These are phyloP conservation scores for Paradisaea rubra DNA, from an alignment of 2,113 vertebrate species.

Conservation along the genomic window DNA sequence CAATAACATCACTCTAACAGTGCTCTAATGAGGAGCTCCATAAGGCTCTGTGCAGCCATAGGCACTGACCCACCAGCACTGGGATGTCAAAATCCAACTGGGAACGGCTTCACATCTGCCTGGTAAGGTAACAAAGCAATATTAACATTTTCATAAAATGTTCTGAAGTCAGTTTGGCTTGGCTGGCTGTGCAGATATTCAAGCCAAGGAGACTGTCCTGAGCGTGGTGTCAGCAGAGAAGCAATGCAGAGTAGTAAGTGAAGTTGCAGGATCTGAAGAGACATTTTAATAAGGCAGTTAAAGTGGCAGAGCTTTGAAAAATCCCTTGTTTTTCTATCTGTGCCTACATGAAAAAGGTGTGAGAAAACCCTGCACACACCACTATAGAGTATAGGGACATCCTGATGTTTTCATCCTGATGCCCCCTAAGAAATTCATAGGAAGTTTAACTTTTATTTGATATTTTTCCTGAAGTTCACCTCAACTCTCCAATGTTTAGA, in stretches of 20 bases:
- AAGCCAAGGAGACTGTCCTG: constrained; percentile 45
- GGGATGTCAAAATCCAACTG: neutral
- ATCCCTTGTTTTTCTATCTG: neutral
- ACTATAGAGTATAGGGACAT: too few species aligned
- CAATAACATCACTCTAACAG: neutral
- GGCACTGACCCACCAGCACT: neutral
- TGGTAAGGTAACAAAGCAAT: constrained; percentile 16
- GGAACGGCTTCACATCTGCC: constrained; percentile 22
- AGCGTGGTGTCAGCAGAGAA: neutral
- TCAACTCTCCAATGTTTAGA: neutral
- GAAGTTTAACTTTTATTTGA: neutral
- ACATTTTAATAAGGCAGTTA: neutral
- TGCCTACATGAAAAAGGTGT: neutral
- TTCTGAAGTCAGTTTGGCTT: constrained; percentile 48
- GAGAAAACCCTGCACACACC: neutral
- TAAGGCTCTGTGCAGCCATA: neutral
- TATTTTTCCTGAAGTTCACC: neutral
- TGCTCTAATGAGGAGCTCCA: neutral
- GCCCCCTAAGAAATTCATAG: neutral
- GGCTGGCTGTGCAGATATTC: neutral
- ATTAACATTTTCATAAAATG: constrained; percentile 38
- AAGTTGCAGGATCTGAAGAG: neutral
- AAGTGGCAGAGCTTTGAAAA: neutral
- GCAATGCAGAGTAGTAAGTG: neutral
- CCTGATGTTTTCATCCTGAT: neutral